Evolutionary conservation across 2,888 invertebrate genomes (phyloP).

Genomic region (Apomyelois bistriatella): DNA sequence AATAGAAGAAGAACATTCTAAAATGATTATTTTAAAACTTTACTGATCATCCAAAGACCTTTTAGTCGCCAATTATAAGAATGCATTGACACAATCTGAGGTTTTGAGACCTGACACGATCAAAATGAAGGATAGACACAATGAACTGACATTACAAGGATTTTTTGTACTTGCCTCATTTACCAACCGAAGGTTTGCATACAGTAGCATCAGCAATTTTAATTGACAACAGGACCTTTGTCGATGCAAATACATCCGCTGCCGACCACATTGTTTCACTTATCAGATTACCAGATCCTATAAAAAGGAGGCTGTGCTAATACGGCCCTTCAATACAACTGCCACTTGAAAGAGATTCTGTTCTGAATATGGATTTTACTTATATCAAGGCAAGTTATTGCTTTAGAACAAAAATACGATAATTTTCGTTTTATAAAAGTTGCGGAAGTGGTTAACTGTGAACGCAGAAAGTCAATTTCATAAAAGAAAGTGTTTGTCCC

Average conservation of each 20-base stretch:
- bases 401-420: not conserved
- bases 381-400: constrained; percentile 44
- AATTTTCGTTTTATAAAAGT: not conserved
- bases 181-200: constrained; percentile 43
- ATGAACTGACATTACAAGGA: constrained; percentile 26
- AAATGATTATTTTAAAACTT: no score
- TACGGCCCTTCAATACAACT: constrained; percentile 43
- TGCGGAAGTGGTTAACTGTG: not conserved
- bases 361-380: constrained; percentile 40
- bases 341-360: constrained; percentile 31
- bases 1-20: no score
- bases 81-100: not conserved
- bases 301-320: constrained; percentile 48
- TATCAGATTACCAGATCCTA: constrained; percentile 61
- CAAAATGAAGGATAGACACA: constrained; percentile 24
- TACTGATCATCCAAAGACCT: no score
- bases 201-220: constrained; percentile 52
- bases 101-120: constrained; percentile 15
- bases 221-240: constrained; percentile 67
- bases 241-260: constrained; percentile 57
- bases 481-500: not conserved
- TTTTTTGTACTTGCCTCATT: constrained; percentile 29
- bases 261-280: constrained; percentile 52
- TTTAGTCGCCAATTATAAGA: not conserved
- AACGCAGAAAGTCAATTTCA: not conserved